These are phyloP conservation scores for Lepidocyrtoides sp. DNA, from an alignment of 2,888 invertebrate species.

Conservation along the genomic window DNA sequence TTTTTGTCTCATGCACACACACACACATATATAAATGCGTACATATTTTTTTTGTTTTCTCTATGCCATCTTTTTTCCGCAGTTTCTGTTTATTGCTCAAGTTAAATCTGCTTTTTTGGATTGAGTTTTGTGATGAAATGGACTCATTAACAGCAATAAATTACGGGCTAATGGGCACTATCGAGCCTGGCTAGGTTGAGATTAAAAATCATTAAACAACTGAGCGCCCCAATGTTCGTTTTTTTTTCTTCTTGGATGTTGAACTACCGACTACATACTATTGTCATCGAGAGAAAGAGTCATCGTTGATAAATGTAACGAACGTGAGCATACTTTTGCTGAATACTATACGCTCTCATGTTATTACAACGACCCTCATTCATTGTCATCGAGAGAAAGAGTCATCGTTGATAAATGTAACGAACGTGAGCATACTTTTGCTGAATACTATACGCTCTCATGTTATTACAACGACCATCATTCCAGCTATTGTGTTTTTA, in stretches of 20 bases:
- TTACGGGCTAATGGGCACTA: conserved; percentile 77
- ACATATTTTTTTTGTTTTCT: conserved; percentile 24
- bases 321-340: neutral
- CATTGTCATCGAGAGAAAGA: neutral
- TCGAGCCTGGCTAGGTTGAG: conserved; percentile 55
- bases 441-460: neutral
- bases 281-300: conserved; percentile 1
- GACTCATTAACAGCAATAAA: conserved; percentile 79
- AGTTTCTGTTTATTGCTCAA: conserved; percentile 71
- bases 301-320: conserved; percentile 55
- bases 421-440: neutral
- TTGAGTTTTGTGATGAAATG: conserved; percentile 78
- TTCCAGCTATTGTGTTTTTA: conserved; percentile 54
- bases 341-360: neutral
- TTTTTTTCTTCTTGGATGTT: neutral
- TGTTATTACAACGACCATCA: conserved; percentile 1
- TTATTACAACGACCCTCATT: conserved; percentile 14
- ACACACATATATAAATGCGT: too few relatives aligned
- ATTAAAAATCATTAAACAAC: conserved; percentile 81
- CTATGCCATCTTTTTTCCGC: conserved; percentile 6
- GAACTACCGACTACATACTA: neutral
- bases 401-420: conserved; percentile 55
- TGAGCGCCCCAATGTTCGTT: conserved; percentile 16
- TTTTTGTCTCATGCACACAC: conserved; percentile 5
- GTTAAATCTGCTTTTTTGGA: conserved; percentile 77